Evolutionary conservation across 2,113 vertebrate species (phyloP).

Genomic region (Drymodes brunneopygia): DNA sequence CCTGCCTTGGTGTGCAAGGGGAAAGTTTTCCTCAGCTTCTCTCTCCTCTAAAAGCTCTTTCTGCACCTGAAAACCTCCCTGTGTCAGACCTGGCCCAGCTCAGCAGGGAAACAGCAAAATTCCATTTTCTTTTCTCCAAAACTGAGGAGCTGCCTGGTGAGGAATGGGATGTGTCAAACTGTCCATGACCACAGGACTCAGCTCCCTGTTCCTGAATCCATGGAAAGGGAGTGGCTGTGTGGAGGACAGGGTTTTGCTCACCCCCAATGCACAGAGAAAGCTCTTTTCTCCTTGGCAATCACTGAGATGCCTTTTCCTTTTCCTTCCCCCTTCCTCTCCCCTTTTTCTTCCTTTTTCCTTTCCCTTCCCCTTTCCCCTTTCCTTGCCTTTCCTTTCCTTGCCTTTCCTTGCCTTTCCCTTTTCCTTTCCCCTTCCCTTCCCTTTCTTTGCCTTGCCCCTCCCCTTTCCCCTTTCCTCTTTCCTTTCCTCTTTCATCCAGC

Average conservation of each 20-base stretch:
- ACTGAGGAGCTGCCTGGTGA: not conserved
- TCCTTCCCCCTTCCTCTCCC: too few species aligned
- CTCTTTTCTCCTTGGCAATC: not conserved
- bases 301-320: not conserved
- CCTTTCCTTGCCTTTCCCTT: not conserved
- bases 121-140: not conserved
- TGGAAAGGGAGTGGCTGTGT: accelerated
- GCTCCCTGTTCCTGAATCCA: not conserved
- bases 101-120: not conserved
- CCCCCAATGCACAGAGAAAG: not conserved
- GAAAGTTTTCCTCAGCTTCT: not conserved
- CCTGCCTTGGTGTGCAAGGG: not conserved
- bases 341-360: too few species aligned
- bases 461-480: too few species aligned
- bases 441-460: too few species aligned
- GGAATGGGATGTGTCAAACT: not conserved
- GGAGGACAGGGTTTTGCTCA: not conserved
- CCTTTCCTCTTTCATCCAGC: not conserved
- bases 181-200: not conserved
- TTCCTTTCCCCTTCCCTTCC: too few species aligned
- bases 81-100: not conserved
- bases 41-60: not conserved
- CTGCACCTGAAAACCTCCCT: not conserved
- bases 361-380: too few species aligned
- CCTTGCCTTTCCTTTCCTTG: too few species aligned